phyloP scores from a whole-genome alignment of 2,797 vertebrate genomes.

The Gallinago stenura region DNA sequence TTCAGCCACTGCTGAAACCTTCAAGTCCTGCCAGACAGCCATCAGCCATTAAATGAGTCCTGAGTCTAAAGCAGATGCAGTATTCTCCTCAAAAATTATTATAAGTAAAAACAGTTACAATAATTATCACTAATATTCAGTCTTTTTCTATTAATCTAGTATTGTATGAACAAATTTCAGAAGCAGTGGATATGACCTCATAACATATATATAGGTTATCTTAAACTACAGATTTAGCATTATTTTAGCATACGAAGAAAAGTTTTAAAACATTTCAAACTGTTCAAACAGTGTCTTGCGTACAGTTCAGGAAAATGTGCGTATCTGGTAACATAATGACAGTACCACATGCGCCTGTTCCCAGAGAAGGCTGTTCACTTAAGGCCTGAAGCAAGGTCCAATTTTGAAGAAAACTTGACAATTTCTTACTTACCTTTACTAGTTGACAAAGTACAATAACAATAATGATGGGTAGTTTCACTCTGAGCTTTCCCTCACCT shows the following conservation, averaged over 20 bases:
- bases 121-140: neutral
- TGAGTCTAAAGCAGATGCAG: neutral
- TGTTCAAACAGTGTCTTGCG: neutral
- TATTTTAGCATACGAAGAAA: neutral
- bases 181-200: neutral
- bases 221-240: neutral
- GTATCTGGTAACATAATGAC: neutral
- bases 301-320: neutral
- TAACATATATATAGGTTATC: neutral
- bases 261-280: neutral
- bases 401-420: slow-evolving; percentile 14
- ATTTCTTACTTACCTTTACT: slow-evolving; percentile 5
- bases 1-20: neutral
- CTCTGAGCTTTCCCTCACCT: slow-evolving; percentile 13
- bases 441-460: neutral
- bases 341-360: slow-evolving; percentile 9
- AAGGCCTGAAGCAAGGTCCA: slow-evolving; percentile 25
- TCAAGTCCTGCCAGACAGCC: neutral
- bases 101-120: neutral
- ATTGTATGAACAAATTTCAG: neutral
- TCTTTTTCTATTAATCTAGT: neutral
- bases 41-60: neutral
- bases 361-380: slow-evolving; percentile 37
- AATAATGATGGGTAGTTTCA: neutral
- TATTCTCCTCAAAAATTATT: neutral